A percentile compares a stretch with the other conserved stretches of the same genome.
Conservation (phyloP, 2,888 invertebrate species). For the Galeruca laticollis region DNA sequence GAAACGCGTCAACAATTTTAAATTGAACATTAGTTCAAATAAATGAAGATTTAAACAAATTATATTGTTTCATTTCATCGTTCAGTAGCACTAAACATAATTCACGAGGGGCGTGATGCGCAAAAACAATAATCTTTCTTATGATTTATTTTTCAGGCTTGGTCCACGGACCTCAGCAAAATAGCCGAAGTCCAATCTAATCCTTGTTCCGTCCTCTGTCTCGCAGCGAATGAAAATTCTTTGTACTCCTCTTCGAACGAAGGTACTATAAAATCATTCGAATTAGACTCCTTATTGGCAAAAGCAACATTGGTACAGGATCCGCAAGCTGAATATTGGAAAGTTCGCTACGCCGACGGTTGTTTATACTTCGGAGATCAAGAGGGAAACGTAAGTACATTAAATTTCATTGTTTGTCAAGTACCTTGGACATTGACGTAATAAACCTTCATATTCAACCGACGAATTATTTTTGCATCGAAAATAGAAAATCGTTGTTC, state of each 20-base stretch:
- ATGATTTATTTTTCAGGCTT: slow-evolving; percentile 62
- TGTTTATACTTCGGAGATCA: slow-evolving; percentile 73
- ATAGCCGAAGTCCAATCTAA: slow-evolving; percentile 70
- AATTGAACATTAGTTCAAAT: too few species aligned
- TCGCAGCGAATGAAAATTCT: slow-evolving; percentile 70
- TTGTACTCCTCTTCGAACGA: slow-evolving; percentile 76
- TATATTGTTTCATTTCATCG: too few species aligned
- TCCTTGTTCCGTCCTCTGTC: slow-evolving; percentile 72
- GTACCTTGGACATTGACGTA: too few species aligned
- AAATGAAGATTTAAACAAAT: too few species aligned
- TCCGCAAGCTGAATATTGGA: slow-evolving; percentile 67
- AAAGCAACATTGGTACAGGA: slow-evolving; percentile 59
- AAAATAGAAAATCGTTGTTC: too few species aligned
- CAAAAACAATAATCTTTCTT: background rate
- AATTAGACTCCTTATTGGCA: slow-evolving; percentile 64
- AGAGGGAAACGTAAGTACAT: slow-evolving; percentile 71
- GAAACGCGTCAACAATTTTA: too few species aligned
- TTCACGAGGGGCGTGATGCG: too few species aligned
- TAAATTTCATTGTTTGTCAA: background rate
- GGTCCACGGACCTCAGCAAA: slow-evolving; percentile 66
- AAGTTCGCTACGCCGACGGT: slow-evolving; percentile 62
- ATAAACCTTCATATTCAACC: too few species aligned
- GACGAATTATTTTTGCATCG: too few species aligned
- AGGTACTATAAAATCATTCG: slow-evolving; percentile 73
- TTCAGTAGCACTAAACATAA: too few species aligned